These are phyloP conservation scores for Sinopyrophorus schimmeli DNA, from an alignment of 2,888 invertebrate genomes.

Conservation along the genomic window DNA sequence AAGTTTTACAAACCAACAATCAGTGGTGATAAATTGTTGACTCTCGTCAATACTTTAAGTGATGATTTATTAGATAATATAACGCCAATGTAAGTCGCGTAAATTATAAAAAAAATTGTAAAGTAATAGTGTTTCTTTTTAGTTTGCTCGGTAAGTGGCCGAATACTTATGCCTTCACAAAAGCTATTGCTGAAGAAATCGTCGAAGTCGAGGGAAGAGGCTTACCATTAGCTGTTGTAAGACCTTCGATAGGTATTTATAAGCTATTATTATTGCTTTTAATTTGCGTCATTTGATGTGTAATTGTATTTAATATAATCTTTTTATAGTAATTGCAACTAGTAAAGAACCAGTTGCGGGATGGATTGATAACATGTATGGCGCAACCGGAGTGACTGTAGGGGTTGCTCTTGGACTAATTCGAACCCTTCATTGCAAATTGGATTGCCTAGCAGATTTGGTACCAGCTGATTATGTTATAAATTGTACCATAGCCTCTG, in stretches of 20 bases:
- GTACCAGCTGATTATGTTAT: slow-evolving; percentile 67
- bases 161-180: slow-evolving; percentile 75
- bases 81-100: slow-evolving; percentile 43
- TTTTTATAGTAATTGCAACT: slow-evolving; percentile 62
- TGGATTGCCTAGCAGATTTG: slow-evolving; percentile 74
- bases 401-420: slow-evolving; percentile 79
- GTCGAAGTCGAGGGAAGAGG: slow-evolving; percentile 59
- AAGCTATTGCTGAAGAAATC: slow-evolving; percentile 69
- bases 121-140: slow-evolving; percentile 38
- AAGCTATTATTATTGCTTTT: too few species aligned
- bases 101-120: not conserved
- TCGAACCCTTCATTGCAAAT: slow-evolving; percentile 72
- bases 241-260: slow-evolving; percentile 69
- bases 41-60: slow-evolving; percentile 45
- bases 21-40: slow-evolving; percentile 54
- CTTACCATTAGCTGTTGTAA: slow-evolving; percentile 67
- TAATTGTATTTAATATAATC: not conserved
- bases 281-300: not conserved
- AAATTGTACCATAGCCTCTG: slow-evolving; percentile 63
- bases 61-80: slow-evolving; percentile 50
- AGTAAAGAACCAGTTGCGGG: slow-evolving; percentile 75
- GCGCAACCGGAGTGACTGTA: slow-evolving; percentile 76
- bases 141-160: slow-evolving; percentile 63
- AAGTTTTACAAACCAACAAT: slow-evolving; percentile 57
- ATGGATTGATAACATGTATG: slow-evolving; percentile 92